phyloP scores from a whole-genome alignment of 1,140 invertebrate genomes.

The Neodiprion pinetum region DNA sequence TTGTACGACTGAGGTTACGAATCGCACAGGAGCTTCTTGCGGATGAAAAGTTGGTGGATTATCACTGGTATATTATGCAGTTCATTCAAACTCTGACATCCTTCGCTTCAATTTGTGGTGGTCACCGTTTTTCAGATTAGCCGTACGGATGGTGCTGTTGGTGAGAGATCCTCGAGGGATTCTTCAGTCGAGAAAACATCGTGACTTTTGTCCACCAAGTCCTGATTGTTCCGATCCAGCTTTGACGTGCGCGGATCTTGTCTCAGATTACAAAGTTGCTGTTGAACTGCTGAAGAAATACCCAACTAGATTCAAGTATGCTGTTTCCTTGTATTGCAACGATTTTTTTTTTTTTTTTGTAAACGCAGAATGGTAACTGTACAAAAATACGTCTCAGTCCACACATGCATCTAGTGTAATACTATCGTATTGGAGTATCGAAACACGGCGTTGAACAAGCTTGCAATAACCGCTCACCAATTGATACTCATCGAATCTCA shows the following conservation, averaged over 20 bases:
- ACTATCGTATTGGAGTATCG: too few species aligned
- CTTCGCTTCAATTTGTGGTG: too few species aligned
- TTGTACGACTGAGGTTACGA: slow-evolving; percentile 77
- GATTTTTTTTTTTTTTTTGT: neutral
- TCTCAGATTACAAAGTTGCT: slow-evolving; percentile 81
- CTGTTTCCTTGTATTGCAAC: neutral
- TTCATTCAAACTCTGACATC: too few species aligned
- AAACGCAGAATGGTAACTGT: too few species aligned
- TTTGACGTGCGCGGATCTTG: slow-evolving; percentile 81
- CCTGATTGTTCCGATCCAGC: slow-evolving; percentile 82
- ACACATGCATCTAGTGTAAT: too few species aligned
- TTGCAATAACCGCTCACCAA: too few species aligned
- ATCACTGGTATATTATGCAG: too few species aligned
- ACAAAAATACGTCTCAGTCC: too few species aligned
- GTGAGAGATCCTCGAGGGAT: slow-evolving; percentile 88
- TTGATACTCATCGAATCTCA: too few species aligned
- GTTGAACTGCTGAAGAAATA: slow-evolving; percentile 71
- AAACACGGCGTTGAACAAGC: too few species aligned
- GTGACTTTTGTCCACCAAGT: slow-evolving; percentile 83
- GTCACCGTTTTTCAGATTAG: slow-evolving; percentile 64
- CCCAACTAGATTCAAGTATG: slow-evolving; percentile 76
- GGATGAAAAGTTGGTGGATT: slow-evolving; percentile 70
- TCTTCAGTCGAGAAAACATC: slow-evolving; percentile 82
- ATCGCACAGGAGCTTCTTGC: slow-evolving; percentile 75
- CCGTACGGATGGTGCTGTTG: slow-evolving; percentile 78